Percentiles rank a stretch among this genome's conserved stretches.
These are phyloP conservation scores for Chiloscyllium punctatum DNA, from an alignment of 2,797 vertebrate species.

Conservation along the genomic window DNA sequence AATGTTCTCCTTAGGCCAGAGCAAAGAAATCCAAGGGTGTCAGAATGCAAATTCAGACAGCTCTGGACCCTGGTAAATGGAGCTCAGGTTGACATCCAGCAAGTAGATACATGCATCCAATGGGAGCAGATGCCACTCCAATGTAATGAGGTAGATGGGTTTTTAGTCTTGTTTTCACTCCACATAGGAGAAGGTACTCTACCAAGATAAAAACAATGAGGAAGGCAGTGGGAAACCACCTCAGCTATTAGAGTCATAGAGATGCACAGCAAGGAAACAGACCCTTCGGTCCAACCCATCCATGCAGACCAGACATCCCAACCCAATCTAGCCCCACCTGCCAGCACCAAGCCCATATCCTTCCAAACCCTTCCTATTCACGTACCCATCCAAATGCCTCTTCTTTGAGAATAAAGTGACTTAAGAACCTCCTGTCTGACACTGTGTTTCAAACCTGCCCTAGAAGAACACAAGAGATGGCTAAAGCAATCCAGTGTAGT, in stretches of 20 bases:
- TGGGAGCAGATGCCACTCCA: not conserved
- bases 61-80: too few relatives aligned
- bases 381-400: too few relatives aligned
- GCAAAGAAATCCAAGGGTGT: not conserved
- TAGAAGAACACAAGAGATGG: not conserved
- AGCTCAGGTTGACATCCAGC: not conserved
- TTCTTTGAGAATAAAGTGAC: not conserved
- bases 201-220: not conserved
- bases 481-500: not conserved
- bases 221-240: not conserved
- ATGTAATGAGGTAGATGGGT: not conserved
- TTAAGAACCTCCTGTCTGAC: not conserved
- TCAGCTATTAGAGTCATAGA: not conserved
- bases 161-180: not conserved
- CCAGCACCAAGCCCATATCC: too few relatives aligned
- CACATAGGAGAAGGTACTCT: not conserved
- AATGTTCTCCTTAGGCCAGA: not conserved
- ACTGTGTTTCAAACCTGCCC: not conserved
- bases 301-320: too few relatives aligned
- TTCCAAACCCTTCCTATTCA: too few relatives aligned
- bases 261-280: too few relatives aligned
- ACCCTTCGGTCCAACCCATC: too few relatives aligned
- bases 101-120: not conserved
- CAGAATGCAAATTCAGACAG: not conserved
- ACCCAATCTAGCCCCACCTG: too few relatives aligned